Base-by-base conservation (phyloP, 2,113 vertebrate species). In the Mesembrinibis cayennensis region DNA sequence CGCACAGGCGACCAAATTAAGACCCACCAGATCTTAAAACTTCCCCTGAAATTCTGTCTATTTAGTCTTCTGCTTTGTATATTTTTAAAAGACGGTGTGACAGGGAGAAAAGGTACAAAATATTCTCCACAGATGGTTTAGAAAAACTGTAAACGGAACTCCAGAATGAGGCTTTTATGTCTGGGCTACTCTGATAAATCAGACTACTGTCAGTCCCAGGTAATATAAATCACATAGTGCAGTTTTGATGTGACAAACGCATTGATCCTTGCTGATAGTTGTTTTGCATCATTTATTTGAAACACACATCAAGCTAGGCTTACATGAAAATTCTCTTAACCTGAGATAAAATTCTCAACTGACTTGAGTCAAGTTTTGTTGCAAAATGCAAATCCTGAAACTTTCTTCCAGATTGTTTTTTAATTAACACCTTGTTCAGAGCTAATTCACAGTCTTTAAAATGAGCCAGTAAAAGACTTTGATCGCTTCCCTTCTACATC, bases 381-480 rank as follows among this genome's bases (percentile, higher is more conserved):
- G 84, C 91, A 96, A 97, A 88, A 97, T 49, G 49, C 81, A 90
- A 95, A 80, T 56, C 78, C 67, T 63, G 78, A 82, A 96, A 87
- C 78, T 85, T 94, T 93, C 91, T 94, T 90, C 89, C 72, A 53
- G 74, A 70, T 90, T 80, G 47, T 52, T 95, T 95, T 93, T 96
- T 95, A 96, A 97, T 97, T 96, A 96, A 96, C 96, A 96, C 93
- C 94, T 97, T 91, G 62, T 71, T 87, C 81, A 58, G 94, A 95
- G 81, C 77, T 97, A 95, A 97, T 97, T 97, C 73, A 77, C 94
- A 93, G 93, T 42, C 87, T 61, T 91, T 67, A 72, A 91, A 92
- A 63, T 2, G 16, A 95, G 77, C n/a, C 83, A 89, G 25, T 8
- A 49, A 89, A 65, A 53, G 30, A 71, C 93, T 92, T 97, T 95